phyloP scores from a whole-genome alignment of 2,797 vertebrate genomes.

The Enteromius trimaculatus region DNA sequence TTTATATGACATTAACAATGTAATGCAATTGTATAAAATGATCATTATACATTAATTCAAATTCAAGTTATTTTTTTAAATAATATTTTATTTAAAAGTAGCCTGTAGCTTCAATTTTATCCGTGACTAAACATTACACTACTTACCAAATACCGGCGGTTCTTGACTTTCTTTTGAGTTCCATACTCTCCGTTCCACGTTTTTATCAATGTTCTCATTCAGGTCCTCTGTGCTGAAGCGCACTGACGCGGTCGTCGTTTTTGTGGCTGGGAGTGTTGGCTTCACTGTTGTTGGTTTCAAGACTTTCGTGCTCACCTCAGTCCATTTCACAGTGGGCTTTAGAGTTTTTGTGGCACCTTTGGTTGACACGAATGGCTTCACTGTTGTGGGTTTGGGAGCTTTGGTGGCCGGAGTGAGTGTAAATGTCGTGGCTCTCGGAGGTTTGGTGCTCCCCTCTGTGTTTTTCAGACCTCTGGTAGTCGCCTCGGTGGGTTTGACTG shows the following conservation, averaged over 20 bases:
- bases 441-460: not conserved
- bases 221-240: slow-evolving; percentile 48
- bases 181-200: slow-evolving; percentile 39
- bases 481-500: slow-evolving; percentile 31
- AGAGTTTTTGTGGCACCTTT: not conserved
- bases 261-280: slow-evolving; percentile 42
- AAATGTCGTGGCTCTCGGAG: not conserved
- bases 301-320: not conserved
- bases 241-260: not conserved
- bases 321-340: not conserved
- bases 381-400: not conserved
- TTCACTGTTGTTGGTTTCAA: slow-evolving; percentile 29
- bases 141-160: slow-evolving; percentile 69
- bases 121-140: not conserved
- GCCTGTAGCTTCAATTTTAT: not conserved
- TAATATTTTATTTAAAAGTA: not conserved
- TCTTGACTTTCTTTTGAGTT: slow-evolving; percentile 50
- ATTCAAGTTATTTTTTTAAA: not conserved
- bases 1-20: not conserved
- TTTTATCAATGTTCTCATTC: slow-evolving; percentile 52
- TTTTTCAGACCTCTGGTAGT: not conserved
- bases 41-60: not conserved
- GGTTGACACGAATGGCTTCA: not conserved
- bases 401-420: not conserved
- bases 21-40: not conserved